Percentiles rank a stretch among this genome's conserved stretches.
phyloP scores from a whole-genome alignment of 1,140 invertebrate genomes.

The Caenorhabditis remanei region DNA sequence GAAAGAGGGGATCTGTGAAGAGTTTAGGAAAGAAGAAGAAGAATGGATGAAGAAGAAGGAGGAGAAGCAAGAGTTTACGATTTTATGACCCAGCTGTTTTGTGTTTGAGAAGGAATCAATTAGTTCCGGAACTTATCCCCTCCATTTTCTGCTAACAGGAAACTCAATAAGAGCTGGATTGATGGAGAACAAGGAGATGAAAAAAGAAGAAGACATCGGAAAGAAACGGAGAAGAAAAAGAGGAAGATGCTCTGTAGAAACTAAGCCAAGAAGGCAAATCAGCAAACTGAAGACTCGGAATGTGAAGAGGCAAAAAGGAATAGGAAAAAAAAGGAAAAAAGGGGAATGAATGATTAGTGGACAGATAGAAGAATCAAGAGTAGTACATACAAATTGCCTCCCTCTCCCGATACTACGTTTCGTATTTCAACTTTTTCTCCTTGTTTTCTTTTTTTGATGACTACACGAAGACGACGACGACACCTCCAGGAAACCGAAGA shows the following conservation, averaged over 20 bases:
- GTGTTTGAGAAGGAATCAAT: not conserved
- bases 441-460: not conserved
- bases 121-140: not conserved
- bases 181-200: not conserved
- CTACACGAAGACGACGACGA: no score
- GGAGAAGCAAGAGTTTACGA: not conserved
- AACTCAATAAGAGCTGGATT: not conserved
- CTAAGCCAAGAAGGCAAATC: conserved; percentile 35
- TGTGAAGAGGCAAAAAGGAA: not conserved
- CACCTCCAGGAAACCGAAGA: no score
- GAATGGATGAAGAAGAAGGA: not conserved
- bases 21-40: not conserved
- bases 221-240: conserved; percentile 12
- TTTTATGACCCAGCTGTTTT: conserved; percentile 1
- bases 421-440: conserved; percentile 9
- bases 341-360: conserved; percentile 36
- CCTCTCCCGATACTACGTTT: not conserved
- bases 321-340: not conserved
- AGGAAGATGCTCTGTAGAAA: conserved; percentile 27
- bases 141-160: not conserved
- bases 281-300: not conserved
- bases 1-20: not conserved
- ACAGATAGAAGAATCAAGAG: conserved; percentile 24
- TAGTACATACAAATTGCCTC: conserved; percentile 10
- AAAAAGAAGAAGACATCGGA: not conserved